Conservation (phyloP, 1,140 invertebrate genomes). For the Bombus soroeensis region DNA sequence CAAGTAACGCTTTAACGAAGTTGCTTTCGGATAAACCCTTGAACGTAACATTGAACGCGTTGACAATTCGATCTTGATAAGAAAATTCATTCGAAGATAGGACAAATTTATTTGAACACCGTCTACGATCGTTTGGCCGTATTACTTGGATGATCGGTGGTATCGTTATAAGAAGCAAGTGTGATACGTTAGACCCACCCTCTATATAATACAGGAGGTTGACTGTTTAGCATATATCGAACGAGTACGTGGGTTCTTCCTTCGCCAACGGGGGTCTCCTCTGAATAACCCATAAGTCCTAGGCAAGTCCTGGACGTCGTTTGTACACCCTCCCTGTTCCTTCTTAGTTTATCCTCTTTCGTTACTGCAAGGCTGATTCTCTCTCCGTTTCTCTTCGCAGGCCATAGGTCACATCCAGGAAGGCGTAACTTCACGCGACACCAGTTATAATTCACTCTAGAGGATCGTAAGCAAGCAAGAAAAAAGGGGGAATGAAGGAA, state of each 20-base stretch:
- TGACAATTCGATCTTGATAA: not conserved
- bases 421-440: slow-evolving; percentile 72
- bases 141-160: not conserved
- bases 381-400: slow-evolving; percentile 33
- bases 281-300: slow-evolving; percentile 77
- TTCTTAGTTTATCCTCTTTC: slow-evolving; percentile 33
- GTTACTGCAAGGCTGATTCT: slow-evolving; percentile 20
- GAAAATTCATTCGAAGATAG: not conserved
- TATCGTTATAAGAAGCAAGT: not conserved
- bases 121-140: not conserved
- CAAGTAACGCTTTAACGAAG: not conserved
- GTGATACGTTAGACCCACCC: slow-evolving; percentile 12
- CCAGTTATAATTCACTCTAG: slow-evolving; percentile 67
- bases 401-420: slow-evolving; percentile 69
- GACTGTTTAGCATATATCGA: slow-evolving; percentile 75
- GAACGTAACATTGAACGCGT: not conserved
- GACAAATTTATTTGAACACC: too few relatives aligned
- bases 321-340: slow-evolving; percentile 47
- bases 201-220: slow-evolving; percentile 57
- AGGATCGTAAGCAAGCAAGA: slow-evolving; percentile 29
- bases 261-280: slow-evolving; percentile 56
- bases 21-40: not conserved
- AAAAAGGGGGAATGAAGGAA: not conserved
- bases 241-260: slow-evolving; percentile 49
- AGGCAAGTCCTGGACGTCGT: slow-evolving; percentile 62